A percentile compares a stretch with the other conserved stretches of the same genome.
These are phyloP conservation scores for Eupristina koningsbergeri DNA, from an alignment of 1,140 invertebrate species.

Conservation along the genomic window DNA sequence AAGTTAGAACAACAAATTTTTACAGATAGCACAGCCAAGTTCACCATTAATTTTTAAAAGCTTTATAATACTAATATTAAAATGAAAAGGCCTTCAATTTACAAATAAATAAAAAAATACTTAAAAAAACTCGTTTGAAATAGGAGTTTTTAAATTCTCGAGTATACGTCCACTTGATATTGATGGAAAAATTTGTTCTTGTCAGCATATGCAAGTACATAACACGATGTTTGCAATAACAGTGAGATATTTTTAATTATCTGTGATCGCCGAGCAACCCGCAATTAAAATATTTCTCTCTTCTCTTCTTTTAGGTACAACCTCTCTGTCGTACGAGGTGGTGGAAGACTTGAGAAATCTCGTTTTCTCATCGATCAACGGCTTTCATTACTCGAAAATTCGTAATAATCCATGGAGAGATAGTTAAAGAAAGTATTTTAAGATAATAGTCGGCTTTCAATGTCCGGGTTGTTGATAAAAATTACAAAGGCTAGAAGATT, in stretches of 20 bases:
- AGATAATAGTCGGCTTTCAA: background rate
- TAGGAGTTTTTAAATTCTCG: too few relatives aligned
- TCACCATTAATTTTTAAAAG: too few relatives aligned
- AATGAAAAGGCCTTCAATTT: too few relatives aligned
- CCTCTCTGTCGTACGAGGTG: slow-evolving; percentile 6
- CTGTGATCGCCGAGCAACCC: background rate
- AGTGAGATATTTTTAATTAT: slow-evolving; percentile 47
- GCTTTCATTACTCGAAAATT: background rate
- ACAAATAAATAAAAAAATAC: too few relatives aligned
- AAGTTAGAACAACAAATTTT: too few relatives aligned
- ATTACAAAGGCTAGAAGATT: background rate
- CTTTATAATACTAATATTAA: too few relatives aligned
- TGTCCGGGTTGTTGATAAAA: background rate
- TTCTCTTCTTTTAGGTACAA: background rate
- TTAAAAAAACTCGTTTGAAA: too few relatives aligned
- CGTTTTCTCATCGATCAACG: slow-evolving; percentile 29
- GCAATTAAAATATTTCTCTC: slow-evolving; percentile 43
- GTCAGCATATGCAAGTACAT: background rate
- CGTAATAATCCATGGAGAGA: background rate
- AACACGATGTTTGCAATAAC: slow-evolving; percentile 4
- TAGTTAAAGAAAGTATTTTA: slow-evolving; percentile 4
- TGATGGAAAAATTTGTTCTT: slow-evolving; percentile 25
- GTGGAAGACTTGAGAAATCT: slow-evolving; percentile 6
- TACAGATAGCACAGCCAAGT: slow-evolving; percentile 5
- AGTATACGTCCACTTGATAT: background rate